Evolutionary conservation across 2,888 invertebrate species (phyloP).

Genomic region (Eupelmus urozonus): DNA sequence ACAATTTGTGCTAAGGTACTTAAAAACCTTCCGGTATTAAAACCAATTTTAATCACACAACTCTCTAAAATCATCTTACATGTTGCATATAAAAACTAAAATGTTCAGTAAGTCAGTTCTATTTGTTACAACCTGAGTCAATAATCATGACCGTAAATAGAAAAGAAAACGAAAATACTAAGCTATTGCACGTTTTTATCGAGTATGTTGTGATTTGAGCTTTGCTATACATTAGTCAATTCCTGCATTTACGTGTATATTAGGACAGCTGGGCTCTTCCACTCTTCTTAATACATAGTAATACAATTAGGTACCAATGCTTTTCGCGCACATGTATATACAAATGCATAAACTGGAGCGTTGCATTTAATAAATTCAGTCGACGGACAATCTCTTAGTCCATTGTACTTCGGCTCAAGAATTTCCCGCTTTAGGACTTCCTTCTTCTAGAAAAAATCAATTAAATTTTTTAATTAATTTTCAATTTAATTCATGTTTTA

Average conservation of each 20-base stretch:
- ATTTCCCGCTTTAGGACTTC: slow-evolving; percentile 63
- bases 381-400: slow-evolving; percentile 65
- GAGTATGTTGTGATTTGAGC: slow-evolving; percentile 55
- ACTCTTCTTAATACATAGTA: slow-evolving; percentile 68
- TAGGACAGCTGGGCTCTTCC: slow-evolving; percentile 59
- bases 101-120: background rate
- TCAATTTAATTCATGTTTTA: background rate
- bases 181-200: slow-evolving; percentile 67
- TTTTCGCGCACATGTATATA: slow-evolving; percentile 66
- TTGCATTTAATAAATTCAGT: slow-evolving; percentile 66
- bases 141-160: slow-evolving; percentile 8
- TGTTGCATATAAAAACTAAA: background rate
- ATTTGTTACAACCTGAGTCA: background rate
- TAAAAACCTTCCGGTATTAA: slow-evolving; percentile 36
- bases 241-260: slow-evolving; percentile 59
- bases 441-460: slow-evolving; percentile 64
- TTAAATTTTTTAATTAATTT: slow-evolving; percentile 20
- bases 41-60: slow-evolving; percentile 36
- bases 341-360: slow-evolving; percentile 64
- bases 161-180: slow-evolving; percentile 58
- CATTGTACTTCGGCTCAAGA: slow-evolving; percentile 66
- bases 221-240: slow-evolving; percentile 62
- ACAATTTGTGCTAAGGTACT: slow-evolving; percentile 53
- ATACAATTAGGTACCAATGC: slow-evolving; percentile 71
- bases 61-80: too few species aligned